Evolutionary conservation across 1,140 invertebrate genomes (phyloP), one percentile per base, ranked within the genome.

Genomic region (Pogonognathellus flavescens): DNA sequence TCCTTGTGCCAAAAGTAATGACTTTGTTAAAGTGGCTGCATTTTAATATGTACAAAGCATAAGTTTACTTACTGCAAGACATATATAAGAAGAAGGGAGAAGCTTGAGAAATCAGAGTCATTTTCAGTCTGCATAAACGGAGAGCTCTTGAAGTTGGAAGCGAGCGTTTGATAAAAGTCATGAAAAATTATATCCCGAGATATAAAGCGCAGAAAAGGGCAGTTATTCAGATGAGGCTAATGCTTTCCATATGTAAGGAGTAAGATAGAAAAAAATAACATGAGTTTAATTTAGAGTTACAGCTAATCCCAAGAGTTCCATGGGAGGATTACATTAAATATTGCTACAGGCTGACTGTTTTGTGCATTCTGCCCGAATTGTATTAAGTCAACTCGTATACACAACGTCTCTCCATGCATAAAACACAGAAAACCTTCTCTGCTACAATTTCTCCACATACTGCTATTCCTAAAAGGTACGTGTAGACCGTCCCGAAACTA

Each of bases 261-360:
- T 66, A 76, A 76, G 70, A 76, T 50, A n/a, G 49, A 50, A 25
- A 49, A 50, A 49, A 76, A 76, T 76, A 76, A 76, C 13, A 16
- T 18, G 70, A 31, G 14, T 76, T 76, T 76, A 76, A 76, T 76
- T 31, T 76, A 16, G 31, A 76, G 70, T 76, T 76, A 41, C 16
- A 76, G 70, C 70, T 49, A 76, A 76, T 76, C 70, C 70, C 25
- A 50, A 14, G 41, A 31, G 41, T 50, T 76, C 49, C 70, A 76
- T 76, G 70, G 70, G 70, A 76, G 70, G 70, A 76, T 76, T 76
- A 76, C 70, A 76, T 76, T 76, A 76, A 76, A 76, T 76, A 76
- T 76, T 76, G 70, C 70, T 50, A 50, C 41, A 76, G 70, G 70
- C 70, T 8, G n/a, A 11, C n/a, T 76, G 25, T 76, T 76, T 76